Percentiles rank a stretch among this genome's conserved stretches.
Conservation (phyloP, 2,797 vertebrate genomes). For the Nyctalus aviator region DNA sequence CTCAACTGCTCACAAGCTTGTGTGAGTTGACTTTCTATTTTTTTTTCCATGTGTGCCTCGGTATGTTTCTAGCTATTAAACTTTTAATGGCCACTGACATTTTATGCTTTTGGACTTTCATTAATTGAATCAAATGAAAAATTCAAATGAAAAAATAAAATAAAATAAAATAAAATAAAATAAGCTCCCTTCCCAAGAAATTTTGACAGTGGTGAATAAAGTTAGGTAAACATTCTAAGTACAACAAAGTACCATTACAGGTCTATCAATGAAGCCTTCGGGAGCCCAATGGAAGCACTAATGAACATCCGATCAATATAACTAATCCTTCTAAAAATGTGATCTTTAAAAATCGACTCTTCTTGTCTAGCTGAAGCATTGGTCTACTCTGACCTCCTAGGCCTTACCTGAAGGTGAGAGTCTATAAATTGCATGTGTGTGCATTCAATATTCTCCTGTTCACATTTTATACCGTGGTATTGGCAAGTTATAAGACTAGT, state of each 20-base stretch:
- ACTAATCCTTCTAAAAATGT: neutral
- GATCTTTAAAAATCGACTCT: neutral
- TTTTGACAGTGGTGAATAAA: neutral
- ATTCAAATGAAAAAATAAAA: slow-evolving; percentile 4
- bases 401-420: neutral
- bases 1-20: slow-evolving; percentile 50
- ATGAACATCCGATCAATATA: neutral
- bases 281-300: neutral
- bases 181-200: neutral
- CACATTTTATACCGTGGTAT: neutral
- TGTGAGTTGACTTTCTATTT: slow-evolving; percentile 59
- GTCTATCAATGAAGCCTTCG: neutral
- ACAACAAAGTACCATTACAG: neutral
- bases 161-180: neutral
- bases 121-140: slow-evolving; percentile 53
- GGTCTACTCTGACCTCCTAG: neutral
- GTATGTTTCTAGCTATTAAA: slow-evolving; percentile 39
- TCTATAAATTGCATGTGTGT: neutral
- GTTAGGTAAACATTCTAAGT: neutral
- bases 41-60: slow-evolving; percentile 51
- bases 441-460: neutral
- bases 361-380: neutral
- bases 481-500: neutral
- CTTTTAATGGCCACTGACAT: neutral
- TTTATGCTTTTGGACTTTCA: slow-evolving; percentile 56